These are phyloP conservation scores for Oostethus manadensis DNA, from an alignment of 2,113 vertebrate genomes.

Conservation along the genomic window DNA sequence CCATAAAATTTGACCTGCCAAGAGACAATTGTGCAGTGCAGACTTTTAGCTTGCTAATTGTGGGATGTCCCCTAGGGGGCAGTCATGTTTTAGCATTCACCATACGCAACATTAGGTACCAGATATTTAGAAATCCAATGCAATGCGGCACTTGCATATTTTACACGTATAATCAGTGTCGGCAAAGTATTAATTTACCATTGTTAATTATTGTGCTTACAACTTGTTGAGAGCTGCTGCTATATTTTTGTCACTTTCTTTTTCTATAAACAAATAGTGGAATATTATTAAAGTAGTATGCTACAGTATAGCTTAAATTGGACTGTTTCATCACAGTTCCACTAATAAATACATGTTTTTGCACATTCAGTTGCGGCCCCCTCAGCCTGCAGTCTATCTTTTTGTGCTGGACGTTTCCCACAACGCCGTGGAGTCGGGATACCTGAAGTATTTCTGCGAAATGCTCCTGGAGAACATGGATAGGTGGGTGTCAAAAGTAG, in stretches of 20 bases:
- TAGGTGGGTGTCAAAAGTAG: constrained; percentile 76
- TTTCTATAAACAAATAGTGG: neutral
- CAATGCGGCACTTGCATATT: neutral
- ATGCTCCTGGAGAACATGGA: constrained; percentile 88
- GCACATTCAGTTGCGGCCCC: constrained; percentile 83
- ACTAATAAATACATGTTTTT: neutral
- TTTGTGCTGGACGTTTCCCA: constrained; percentile 96
- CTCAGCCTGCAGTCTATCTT: constrained; percentile 92
- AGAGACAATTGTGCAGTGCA: no score
- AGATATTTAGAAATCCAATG: no score
- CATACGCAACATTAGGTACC: no score
- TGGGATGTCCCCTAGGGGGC: no score
- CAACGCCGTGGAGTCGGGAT: constrained; percentile 91
- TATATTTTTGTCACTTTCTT: neutral
- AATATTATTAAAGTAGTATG: no score
- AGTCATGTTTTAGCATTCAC: no score
- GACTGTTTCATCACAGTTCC: no score
- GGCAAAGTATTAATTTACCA: no score
- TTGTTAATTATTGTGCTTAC: no score
- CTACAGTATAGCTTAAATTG: no score
- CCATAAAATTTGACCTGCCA: no score
- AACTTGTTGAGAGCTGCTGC: neutral
- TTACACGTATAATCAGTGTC: neutral
- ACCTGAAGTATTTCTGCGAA: constrained; percentile 88
- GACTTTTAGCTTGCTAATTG: no score